Conservation (phyloP, 2,888 invertebrate genomes). For the Tachina fera region DNA sequence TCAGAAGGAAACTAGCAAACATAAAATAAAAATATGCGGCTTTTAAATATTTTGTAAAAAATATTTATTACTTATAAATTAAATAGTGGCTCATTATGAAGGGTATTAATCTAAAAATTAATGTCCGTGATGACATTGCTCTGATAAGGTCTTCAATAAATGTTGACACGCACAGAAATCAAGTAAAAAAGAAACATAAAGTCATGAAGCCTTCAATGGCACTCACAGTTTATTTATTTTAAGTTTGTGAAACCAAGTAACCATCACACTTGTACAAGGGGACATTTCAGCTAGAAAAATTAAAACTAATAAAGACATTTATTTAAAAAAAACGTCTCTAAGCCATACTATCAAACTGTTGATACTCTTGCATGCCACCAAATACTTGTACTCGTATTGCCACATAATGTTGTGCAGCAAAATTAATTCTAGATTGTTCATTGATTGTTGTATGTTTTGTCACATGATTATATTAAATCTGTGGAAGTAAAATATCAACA, state of each 20-base stretch:
- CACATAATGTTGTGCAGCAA: constrained; percentile 38
- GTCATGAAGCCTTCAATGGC: no score
- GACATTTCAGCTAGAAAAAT: background rate
- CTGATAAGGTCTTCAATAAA: background rate
- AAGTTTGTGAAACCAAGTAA: background rate
- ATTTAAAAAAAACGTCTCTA: background rate
- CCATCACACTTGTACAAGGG: background rate
- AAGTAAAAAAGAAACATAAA: background rate
- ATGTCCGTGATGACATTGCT: constrained; percentile 8
- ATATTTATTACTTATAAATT: background rate
- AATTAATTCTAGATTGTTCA: constrained; percentile 24
- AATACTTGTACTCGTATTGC: constrained; percentile 10
- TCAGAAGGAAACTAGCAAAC: no score
- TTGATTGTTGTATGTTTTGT: constrained; percentile 20
- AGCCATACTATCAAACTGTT: background rate
- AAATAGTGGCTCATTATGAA: constrained; percentile 1
- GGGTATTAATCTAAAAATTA: background rate
- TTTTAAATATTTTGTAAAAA: no score
- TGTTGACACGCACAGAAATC: background rate
- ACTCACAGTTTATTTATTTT: background rate
- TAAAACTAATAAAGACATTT: constrained; percentile 43
- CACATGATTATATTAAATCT: constrained; percentile 40
- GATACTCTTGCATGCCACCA: background rate
- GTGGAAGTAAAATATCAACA: constrained; percentile 44
- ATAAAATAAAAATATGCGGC: no score